phyloP scores from a whole-genome alignment of 2,797 vertebrate genomes.

The Phylloscopus collybita region DNA sequence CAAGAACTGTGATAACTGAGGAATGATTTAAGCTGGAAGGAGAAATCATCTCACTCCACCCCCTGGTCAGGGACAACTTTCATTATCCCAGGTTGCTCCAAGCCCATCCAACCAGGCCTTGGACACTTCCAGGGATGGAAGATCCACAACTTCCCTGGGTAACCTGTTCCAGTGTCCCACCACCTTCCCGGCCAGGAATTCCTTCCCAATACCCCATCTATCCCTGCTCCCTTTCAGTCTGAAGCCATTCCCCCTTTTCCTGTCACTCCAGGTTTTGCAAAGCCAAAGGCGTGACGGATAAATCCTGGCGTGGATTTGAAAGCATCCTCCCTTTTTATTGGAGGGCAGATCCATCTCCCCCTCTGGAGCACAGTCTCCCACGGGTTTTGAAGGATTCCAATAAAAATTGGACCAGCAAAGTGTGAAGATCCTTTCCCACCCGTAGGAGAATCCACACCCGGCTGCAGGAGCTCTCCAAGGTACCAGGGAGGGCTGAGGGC shows the following conservation, averaged over 20 bases:
- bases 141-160: background rate
- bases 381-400: background rate
- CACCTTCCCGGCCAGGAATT: background rate
- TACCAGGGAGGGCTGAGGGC: accelerated
- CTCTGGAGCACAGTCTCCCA: background rate
- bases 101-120: background rate
- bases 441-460: accelerated
- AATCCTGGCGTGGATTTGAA: background rate
- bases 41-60: background rate
- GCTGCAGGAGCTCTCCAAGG: background rate
- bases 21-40: background rate
- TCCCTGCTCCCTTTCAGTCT: background rate
- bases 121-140: background rate
- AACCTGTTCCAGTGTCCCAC: background rate
- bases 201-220: background rate
- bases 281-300: background rate
- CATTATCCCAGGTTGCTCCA: background rate
- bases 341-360: background rate
- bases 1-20: background rate
- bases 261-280: background rate
- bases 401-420: background rate
- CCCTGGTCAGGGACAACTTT: background rate
- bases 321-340: background rate
- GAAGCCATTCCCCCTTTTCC: background rate
- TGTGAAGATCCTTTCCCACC: background rate